A percentile compares a stretch with the other conserved stretches of the same genome.
phyloP scores from a whole-genome alignment of 2,888 invertebrate genomes.

The Lamproptera curius region DNA sequence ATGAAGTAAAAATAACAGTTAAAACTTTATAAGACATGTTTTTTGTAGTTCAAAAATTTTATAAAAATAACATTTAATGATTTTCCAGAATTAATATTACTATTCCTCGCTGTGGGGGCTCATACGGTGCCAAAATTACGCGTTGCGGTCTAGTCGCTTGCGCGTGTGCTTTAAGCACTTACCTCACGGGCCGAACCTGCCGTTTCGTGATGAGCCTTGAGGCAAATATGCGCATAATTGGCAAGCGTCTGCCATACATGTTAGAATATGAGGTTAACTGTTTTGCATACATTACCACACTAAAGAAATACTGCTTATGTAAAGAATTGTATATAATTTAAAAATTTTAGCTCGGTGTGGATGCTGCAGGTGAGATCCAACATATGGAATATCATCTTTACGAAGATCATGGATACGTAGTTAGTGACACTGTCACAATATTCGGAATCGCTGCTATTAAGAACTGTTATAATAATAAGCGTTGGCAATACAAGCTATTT shows the following conservation, averaged over 20 bases:
- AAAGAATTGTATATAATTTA: not conserved
- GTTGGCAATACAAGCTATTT: slow-evolving; percentile 42
- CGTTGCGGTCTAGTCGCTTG: slow-evolving; percentile 77
- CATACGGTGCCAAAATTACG: slow-evolving; percentile 84
- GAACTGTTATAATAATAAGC: slow-evolving; percentile 40
- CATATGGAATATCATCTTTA: slow-evolving; percentile 66
- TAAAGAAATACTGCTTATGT: not conserved
- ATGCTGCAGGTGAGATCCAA: slow-evolving; percentile 69
- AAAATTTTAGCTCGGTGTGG: slow-evolving; percentile 38
- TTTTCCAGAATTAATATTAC: slow-evolving; percentile 43
- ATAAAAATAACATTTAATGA: slow-evolving; percentile 20
- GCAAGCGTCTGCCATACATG: slow-evolving; percentile 80
- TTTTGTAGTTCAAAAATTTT: slow-evolving; percentile 78
- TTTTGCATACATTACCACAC: slow-evolving; percentile 1
- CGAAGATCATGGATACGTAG: slow-evolving; percentile 63
- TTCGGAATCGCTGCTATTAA: slow-evolving; percentile 27
- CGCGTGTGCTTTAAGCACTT: slow-evolving; percentile 84
- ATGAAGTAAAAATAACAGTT: too few species aligned
- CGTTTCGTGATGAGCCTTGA: slow-evolving; percentile 84
- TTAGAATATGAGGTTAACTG: slow-evolving; percentile 80
- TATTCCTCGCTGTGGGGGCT: slow-evolving; percentile 70
- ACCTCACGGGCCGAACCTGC: slow-evolving; percentile 81
- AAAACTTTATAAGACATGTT: slow-evolving; percentile 68
- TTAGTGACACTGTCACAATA: slow-evolving; percentile 37
- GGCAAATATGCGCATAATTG: slow-evolving; percentile 83